Evolutionary conservation across 2,113 vertebrate genomes (phyloP).

Genomic region (Mirza zaza): DNA sequence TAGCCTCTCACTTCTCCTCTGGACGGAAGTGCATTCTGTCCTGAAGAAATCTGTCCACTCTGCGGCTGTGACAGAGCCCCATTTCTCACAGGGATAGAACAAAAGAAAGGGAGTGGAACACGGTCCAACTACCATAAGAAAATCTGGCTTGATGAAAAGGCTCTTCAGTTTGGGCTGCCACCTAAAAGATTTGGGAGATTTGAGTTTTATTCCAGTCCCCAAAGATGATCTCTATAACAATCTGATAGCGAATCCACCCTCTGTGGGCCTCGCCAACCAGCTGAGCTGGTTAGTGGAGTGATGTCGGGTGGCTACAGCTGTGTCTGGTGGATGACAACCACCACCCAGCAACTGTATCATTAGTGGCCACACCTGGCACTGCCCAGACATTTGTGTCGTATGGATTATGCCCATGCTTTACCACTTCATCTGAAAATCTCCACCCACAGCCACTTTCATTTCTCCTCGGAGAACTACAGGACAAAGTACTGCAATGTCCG

Average conservation of each 20-base stretch:
- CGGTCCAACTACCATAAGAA: conserved; percentile 90
- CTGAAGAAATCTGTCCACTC: conserved; percentile 85
- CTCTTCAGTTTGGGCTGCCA: conserved; percentile 87
- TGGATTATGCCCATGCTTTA: conserved; percentile 95
- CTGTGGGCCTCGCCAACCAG: background rate
- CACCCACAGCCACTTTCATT: background rate
- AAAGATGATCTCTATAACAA: background rate
- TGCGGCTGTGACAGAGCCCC: conserved; percentile 92
- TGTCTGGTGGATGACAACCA: background rate
- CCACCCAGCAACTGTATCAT: conserved; percentile 94
- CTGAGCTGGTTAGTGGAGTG: background rate
- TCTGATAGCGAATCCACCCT: background rate
- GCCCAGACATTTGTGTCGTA: conserved; percentile 92
- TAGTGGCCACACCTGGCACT: conserved; percentile 90
- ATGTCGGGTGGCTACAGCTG: background rate
- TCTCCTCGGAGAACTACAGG: background rate
- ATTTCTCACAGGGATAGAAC: conserved; percentile 95
- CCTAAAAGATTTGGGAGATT: background rate
- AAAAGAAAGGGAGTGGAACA: conserved; percentile 92
- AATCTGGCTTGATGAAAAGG: conserved; percentile 91
- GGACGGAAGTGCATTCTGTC: conserved; percentile 57
- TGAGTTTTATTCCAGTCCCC: background rate
- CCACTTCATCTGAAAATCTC: conserved; percentile 88
- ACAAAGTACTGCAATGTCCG: background rate
- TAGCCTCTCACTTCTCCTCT: conserved; percentile 81